Percentiles rank a stretch among this genome's conserved stretches.
These are phyloP conservation scores for Lipotes vexillifer DNA, from an alignment of 2,113 vertebrate genomes.

Conservation along the genomic window DNA sequence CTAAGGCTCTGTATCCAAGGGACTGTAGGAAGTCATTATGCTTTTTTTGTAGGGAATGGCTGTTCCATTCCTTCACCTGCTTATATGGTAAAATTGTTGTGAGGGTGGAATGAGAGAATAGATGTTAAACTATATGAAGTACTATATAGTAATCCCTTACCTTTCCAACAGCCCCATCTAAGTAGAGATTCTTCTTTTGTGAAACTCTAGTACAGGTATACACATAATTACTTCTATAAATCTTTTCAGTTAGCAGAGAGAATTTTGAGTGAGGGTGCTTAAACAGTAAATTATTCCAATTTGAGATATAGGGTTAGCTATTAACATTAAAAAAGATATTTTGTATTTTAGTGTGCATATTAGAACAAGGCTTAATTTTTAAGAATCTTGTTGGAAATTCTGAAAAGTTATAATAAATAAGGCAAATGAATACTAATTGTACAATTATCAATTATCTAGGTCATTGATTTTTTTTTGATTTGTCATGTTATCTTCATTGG, in stretches of 20 bases:
- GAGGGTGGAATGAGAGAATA: conserved; percentile 44
- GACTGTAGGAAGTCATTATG: neutral
- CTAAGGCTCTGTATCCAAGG: neutral
- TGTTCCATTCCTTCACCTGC: neutral
- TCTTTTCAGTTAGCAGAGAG: neutral
- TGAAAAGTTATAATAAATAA: conserved; percentile 2
- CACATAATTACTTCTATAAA: neutral
- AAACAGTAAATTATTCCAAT: neutral
- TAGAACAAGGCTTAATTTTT: conserved; percentile 21
- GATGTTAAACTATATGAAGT: neutral
- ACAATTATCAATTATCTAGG: neutral
- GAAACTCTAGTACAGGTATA: neutral
- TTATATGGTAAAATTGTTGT: conserved; percentile 11
- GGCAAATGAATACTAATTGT: conserved; percentile 21
- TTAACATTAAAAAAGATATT: neutral
- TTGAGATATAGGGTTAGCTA: neutral
- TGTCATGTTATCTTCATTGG: neutral
- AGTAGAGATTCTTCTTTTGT: neutral
- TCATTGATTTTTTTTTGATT: neutral
- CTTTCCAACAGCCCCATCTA: neutral
- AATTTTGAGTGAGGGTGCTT: neutral
- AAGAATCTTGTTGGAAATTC: conserved; percentile 21
- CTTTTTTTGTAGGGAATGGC: neutral
- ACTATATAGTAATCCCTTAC: neutral
- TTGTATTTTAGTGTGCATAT: neutral